These are phyloP conservation scores for Hyppa rectilinea DNA, from an alignment of 2,888 invertebrate genomes.

Conservation along the genomic window DNA sequence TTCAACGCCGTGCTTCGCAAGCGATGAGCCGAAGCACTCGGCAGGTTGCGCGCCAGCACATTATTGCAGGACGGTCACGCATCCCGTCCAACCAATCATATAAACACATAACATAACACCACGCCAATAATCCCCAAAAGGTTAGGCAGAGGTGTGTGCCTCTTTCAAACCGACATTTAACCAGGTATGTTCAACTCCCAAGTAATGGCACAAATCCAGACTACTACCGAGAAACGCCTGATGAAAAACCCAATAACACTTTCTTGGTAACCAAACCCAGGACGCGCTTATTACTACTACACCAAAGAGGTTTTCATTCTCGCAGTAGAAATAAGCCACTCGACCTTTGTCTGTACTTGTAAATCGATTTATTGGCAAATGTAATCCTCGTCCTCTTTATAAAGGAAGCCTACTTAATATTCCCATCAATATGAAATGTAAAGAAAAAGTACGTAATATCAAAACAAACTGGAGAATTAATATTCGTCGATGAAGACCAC, in stretches of 20 bases:
- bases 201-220: background rate
- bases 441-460: slow-evolving; percentile 40
- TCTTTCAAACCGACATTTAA: too few species aligned
- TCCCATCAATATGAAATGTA: slow-evolving; percentile 32
- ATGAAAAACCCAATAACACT: background rate
- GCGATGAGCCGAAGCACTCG: too few species aligned
- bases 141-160: too few species aligned
- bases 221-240: background rate
- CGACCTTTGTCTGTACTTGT: background rate
- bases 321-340: background rate
- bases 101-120: too few species aligned
- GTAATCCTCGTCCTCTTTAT: slow-evolving; percentile 28
- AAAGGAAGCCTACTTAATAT: slow-evolving; percentile 39
- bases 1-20: too few species aligned
- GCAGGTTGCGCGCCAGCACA: too few species aligned
- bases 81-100: too few species aligned
- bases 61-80: too few species aligned
- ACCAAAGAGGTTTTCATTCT: background rate
- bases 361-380: slow-evolving; percentile 42
- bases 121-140: too few species aligned
- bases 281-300: background rate
- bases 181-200: background rate
- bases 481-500: slow-evolving; percentile 56
- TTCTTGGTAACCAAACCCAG: too few species aligned
- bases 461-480: slow-evolving; percentile 60